Percentiles rank a stretch among this genome's conserved stretches.
Conservation (phyloP, 64 coral and sea anemone species). For the Porites lutea region DNA sequence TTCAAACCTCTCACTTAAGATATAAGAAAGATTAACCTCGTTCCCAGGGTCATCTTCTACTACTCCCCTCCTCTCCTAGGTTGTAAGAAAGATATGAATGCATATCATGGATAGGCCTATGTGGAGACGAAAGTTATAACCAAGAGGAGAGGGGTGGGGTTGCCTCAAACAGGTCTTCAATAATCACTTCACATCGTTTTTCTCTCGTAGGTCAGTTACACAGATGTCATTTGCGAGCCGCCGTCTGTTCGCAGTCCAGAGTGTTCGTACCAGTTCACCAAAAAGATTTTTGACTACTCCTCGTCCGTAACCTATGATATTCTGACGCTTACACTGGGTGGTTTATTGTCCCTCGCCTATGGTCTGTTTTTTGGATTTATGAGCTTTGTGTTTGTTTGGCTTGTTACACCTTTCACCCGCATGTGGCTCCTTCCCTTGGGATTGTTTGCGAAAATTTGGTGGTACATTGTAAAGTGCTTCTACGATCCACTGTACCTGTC, state of each 20-base stretch:
- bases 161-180: too few species aligned
- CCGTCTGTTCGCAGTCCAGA: neutral
- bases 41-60: too few species aligned
- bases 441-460: neutral
- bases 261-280: constrained; percentile 23
- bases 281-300: neutral
- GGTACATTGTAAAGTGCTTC: neutral
- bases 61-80: too few species aligned
- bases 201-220: neutral
- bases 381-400: neutral
- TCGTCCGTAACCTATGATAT: neutral
- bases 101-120: too few species aligned
- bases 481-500: constrained; percentile 1
- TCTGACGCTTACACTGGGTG: constrained; percentile 1
- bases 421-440: neutral
- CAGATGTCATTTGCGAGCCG: constrained; percentile 42
- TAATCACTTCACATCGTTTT: too few species aligned
- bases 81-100: too few species aligned
- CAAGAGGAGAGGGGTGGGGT: too few species aligned
- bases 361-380: neutral
- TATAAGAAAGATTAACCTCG: too few species aligned
- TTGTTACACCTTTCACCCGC: constrained; percentile 3
- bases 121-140: too few species aligned
- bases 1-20: too few species aligned
- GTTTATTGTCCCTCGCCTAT: neutral